Evolutionary conservation across 2,113 vertebrate species (phyloP).

Genomic region (Brachionichthys hirsutus): DNA sequence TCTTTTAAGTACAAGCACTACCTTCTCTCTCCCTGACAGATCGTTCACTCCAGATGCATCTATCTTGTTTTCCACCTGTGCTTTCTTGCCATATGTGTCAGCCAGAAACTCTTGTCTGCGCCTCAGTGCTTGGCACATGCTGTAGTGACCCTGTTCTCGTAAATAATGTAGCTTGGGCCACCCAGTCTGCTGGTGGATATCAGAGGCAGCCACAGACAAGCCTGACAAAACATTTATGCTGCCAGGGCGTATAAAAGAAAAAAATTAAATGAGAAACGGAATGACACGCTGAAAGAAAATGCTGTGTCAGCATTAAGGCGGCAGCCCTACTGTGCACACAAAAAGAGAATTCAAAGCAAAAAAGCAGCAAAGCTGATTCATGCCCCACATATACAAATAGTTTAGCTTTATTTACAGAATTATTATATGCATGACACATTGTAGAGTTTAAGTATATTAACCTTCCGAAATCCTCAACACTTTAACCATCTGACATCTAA

Average conservation of each 20-base stretch:
- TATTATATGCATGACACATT: background rate
- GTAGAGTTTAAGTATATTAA: no score
- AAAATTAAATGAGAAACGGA: conserved; percentile 21
- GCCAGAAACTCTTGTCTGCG: conserved; percentile 30
- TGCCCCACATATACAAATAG: background rate
- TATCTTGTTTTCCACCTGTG: conserved; percentile 22
- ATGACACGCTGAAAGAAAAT: conserved; percentile 15
- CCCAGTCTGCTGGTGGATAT: conserved; percentile 41
- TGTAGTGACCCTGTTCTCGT: conserved; percentile 37
- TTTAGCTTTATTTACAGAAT: conserved; percentile 30
- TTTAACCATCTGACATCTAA: no score
- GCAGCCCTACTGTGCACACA: background rate
- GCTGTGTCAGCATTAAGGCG: conserved; percentile 29
- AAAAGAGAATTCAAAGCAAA: background rate
- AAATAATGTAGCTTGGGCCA: conserved; percentile 44
- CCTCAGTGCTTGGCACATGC: conserved; percentile 29
- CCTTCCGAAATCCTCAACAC: no score
- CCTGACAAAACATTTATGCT: conserved; percentile 44
- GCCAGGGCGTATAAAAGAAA: conserved; percentile 51
- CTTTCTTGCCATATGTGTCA: conserved; percentile 21
- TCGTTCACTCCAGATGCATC: conserved; percentile 26
- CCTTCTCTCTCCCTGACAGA: conserved; percentile 18
- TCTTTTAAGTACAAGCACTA: background rate
- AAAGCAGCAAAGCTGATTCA: conserved; percentile 20
- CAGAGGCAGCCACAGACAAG: conserved; percentile 11